Base-by-base conservation (phyloP, 23 tunicate genomes). In the Clavelina lepadiformis region DNA sequence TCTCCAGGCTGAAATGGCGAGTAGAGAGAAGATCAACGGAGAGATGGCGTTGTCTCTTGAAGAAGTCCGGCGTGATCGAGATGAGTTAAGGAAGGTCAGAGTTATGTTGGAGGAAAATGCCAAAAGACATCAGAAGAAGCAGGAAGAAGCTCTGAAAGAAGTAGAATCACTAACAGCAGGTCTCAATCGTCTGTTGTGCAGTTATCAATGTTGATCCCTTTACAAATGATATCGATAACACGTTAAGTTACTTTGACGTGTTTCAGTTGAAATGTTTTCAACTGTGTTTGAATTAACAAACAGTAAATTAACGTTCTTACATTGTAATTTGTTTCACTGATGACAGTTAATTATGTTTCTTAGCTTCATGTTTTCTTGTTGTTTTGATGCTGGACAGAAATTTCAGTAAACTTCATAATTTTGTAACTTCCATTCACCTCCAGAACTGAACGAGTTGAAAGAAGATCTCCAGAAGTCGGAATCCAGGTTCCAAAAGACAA, bases 21-120 rank as follows among this genome's bases (percentile, higher is more conserved):
- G 50, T 29, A 65, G 78, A 35, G 88, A 81, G 53, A 38, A 65
- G 31, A 47, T 81, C 20, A 81, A 72, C 53, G 56, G 56, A 20
- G 88, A 81, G 61, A 72, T 81, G 79, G 74, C 60, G 11, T 55
- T 62, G 54, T 72, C 88, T 0, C 61, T 81, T 44, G 88, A 81
- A 52, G 79, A 72, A 7, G 56, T 72, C 36, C 44, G 88, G 32
- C 6, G 26, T 13, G 60, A 55, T 34, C 59, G 88, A 28, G 88
- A 81, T 38, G 61, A 58, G 1, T 18, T 33, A 30, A 71, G 56
- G 63, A 41, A 80, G 61, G 57, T 18, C n/a, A 51, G 27, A 11
- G 68, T 36, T 36, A 21, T 21, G 19, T n/a, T 66, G 34, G 6
- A 46, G 11, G 68, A 35, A 37, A 15, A 63, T n/a, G 37, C 28